These are phyloP conservation scores for Pseudorectes ferrugineus DNA, from an alignment of 2,113 vertebrate genomes.

Conservation along the genomic window DNA sequence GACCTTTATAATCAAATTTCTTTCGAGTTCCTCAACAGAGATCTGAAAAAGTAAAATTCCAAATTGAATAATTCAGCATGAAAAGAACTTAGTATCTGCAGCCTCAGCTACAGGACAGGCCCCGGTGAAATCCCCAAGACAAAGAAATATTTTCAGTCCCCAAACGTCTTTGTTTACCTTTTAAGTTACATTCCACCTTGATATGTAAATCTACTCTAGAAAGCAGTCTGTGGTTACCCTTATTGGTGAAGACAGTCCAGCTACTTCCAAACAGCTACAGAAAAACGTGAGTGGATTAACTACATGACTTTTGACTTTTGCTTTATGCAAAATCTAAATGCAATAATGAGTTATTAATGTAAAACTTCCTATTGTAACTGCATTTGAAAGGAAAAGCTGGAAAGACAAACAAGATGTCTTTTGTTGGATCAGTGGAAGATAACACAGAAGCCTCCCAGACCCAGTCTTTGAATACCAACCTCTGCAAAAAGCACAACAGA, in stretches of 20 bases:
- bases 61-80: neutral
- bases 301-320: neutral
- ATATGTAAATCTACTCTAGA: neutral
- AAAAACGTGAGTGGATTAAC: neutral
- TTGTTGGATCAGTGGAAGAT: neutral
- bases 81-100: neutral
- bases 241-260: neutral
- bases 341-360: neutral
- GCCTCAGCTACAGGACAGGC: neutral
- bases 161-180: neutral
- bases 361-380: neutral
- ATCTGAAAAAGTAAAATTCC: constrained; percentile 73
- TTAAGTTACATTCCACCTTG: neutral
- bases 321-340: neutral
- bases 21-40: constrained; percentile 90
- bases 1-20: constrained; percentile 90
- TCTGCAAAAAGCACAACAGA: neutral
- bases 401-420: neutral
- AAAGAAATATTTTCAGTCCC: neutral
- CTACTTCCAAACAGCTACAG: neutral
- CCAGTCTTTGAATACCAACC: neutral
- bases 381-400: neutral
- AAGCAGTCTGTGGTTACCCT: neutral
- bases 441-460: neutral
- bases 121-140: neutral